Percentiles rank a stretch among this genome's conserved stretches.
Evolutionary conservation across 2,113 vertebrate species (phyloP).

Genomic region (Colinus virginianus): DNA sequence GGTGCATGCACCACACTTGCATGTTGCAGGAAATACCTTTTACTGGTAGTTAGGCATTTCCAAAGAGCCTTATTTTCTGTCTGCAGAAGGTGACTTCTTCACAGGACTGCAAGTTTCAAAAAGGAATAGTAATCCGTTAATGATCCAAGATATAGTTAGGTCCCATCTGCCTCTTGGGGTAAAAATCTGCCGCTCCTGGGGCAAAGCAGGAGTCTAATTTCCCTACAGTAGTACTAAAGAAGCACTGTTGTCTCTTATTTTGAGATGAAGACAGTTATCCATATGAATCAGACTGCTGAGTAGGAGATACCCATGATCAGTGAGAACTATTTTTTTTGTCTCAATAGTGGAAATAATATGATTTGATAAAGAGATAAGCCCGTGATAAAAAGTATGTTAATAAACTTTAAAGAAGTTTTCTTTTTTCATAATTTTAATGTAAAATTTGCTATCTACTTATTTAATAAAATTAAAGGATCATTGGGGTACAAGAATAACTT

Average conservation of each 20-base stretch:
- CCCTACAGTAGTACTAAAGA: not conserved
- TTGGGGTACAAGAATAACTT: not conserved
- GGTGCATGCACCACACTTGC: not conserved
- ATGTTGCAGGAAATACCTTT: not conserved
- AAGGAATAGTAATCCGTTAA: not conserved
- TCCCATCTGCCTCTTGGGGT: not conserved
- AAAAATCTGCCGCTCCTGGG: not conserved
- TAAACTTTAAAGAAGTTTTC: not conserved
- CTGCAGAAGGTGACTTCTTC: not conserved
- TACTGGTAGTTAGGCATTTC: not conserved
- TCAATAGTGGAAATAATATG: not conserved
- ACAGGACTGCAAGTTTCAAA: not conserved
- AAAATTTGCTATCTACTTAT: not conserved
- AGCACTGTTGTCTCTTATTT: not conserved
- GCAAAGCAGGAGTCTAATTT: not conserved
- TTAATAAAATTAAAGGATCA: not conserved
- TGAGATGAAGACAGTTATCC: not conserved
- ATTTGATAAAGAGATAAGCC: slow-evolving; percentile 6
- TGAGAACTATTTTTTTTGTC: not conserved
- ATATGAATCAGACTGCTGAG: not conserved
- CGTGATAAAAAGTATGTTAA: not conserved
- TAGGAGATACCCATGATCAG: not conserved
- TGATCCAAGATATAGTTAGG: not conserved
- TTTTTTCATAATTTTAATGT: not conserved
- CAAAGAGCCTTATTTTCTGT: not conserved